Evolutionary conservation across 1,140 invertebrate species (phyloP).

Genomic region (Drosophila bifasciata): DNA sequence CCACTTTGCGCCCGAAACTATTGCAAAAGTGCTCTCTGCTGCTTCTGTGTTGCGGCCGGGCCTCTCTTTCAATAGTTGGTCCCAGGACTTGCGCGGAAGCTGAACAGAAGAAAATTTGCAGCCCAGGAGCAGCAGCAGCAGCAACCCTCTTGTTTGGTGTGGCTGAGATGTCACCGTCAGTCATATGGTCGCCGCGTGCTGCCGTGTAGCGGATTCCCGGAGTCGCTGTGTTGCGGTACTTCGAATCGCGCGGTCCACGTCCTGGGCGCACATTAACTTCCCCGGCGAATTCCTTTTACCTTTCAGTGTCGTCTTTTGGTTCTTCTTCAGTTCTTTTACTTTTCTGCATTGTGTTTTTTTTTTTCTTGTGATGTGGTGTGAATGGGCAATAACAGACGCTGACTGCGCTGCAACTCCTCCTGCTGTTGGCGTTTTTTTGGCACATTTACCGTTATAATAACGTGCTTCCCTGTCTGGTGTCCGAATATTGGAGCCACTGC

Average conservation of each 20-base stretch:
- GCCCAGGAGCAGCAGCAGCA: slow-evolving; percentile 8
- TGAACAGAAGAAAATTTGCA: slow-evolving; percentile 14
- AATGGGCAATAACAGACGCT: no score
- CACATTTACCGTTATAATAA: slow-evolving; percentile 71
- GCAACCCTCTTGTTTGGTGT: slow-evolving; percentile 15
- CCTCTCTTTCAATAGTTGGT: slow-evolving; percentile 34
- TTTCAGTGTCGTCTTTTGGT: slow-evolving; percentile 22
- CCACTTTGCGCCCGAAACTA: slow-evolving; percentile 25
- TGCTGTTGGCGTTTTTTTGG: slow-evolving; percentile 24
- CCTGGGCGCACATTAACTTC: slow-evolving; percentile 29
- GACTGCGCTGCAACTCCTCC: no score
- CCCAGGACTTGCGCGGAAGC: slow-evolving; percentile 77
- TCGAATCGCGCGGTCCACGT: slow-evolving; percentile 34
- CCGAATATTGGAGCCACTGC: slow-evolving; percentile 2
- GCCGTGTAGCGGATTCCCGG: slow-evolving; percentile 48
- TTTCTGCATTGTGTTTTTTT: slow-evolving; percentile 13
- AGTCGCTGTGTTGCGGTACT: slow-evolving; percentile 38
- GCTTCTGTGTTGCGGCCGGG: slow-evolving; percentile 1
- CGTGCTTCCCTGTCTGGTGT: slow-evolving; percentile 68
- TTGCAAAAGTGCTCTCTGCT: slow-evolving; percentile 5
- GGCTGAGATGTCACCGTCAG: slow-evolving; percentile 18
- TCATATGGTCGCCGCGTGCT: slow-evolving; percentile 61
- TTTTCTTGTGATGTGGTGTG: slow-evolving; percentile 6
- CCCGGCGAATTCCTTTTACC: neutral
- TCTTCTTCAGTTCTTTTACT: slow-evolving; percentile 25